These are phyloP conservation scores for Fulmarus glacialis DNA, from an alignment of 2,113 vertebrate species.

Conservation along the genomic window DNA sequence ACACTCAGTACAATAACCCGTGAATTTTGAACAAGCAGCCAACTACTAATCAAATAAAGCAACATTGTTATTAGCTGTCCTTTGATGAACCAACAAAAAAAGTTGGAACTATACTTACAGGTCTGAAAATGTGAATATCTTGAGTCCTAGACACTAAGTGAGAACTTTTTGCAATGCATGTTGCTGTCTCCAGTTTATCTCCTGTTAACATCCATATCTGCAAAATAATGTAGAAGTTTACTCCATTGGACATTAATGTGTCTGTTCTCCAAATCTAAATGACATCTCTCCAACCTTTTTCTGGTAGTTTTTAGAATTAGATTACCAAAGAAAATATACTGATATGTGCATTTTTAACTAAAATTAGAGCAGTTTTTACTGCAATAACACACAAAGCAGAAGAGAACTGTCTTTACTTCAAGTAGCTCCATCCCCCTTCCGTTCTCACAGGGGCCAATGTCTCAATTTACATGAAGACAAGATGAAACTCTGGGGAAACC, in stretches of 20 bases:
- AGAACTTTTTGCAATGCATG: slow-evolving; percentile 97
- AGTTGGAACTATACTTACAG: slow-evolving; percentile 73
- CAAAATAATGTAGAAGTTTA: neutral
- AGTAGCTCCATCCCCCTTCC: neutral
- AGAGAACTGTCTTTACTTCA: neutral
- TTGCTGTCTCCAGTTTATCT: slow-evolving; percentile 96
- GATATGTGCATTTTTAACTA: neutral
- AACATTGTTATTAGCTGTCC: neutral
- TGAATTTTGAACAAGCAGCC: neutral
- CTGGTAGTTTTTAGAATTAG: neutral
- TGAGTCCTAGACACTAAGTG: slow-evolving; percentile 92
- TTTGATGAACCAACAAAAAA: neutral
- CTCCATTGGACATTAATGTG: neutral
- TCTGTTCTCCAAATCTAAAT: neutral
- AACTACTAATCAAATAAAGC: neutral
- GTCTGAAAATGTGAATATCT: slow-evolving; percentile 92
- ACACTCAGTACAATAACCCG: neutral
- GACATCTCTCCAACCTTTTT: neutral
- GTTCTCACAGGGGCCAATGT: neutral
- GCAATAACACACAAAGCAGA: neutral
- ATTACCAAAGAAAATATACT: neutral
- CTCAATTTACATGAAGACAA: neutral
- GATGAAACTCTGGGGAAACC: neutral
- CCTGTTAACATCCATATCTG: slow-evolving; percentile 98
- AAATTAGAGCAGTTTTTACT: neutral